Conservation (phyloP, 1,140 invertebrate genomes). For the Helicorthomorpha holstii region DNA sequence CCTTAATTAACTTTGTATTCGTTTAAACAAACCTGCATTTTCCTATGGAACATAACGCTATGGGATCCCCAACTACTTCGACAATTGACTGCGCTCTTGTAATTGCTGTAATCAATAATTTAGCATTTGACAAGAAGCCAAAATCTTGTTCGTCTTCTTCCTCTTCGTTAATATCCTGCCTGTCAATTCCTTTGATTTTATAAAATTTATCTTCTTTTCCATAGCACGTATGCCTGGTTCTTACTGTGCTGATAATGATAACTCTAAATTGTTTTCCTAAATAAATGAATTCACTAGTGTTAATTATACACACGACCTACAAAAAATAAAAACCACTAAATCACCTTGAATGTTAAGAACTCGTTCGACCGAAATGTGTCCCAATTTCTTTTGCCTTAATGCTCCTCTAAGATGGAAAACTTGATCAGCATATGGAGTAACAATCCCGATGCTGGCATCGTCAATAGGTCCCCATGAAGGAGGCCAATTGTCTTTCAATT, state of each 20-base stretch:
- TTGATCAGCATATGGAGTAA: conserved; percentile 73
- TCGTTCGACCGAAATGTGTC: conserved; percentile 62
- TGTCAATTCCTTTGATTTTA: conserved; percentile 17
- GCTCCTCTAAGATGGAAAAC: conserved; percentile 60
- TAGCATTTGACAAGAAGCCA: conserved; percentile 69
- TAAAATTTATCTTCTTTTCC: conserved; percentile 14
- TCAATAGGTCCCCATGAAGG: conserved; percentile 49
- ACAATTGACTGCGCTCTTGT: conserved; percentile 73
- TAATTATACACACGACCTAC: not conserved
- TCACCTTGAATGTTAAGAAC: conserved; percentile 70
- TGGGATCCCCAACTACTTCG: conserved; percentile 69
- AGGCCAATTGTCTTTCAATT: conserved; percentile 53
- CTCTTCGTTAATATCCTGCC: conserved; percentile 11
- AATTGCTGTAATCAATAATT: conserved; percentile 69
- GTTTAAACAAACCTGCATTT: conserved; percentile 41
- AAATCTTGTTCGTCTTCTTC: conserved; percentile 47
- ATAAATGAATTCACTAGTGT: not conserved
- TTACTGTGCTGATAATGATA: conserved; percentile 65
- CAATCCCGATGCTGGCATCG: conserved; percentile 62
- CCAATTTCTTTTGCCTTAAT: conserved; percentile 50
- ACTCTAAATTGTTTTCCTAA: conserved; percentile 66
- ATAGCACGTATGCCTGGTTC: conserved; percentile 53
- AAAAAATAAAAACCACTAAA: not conserved
- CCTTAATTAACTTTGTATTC: not conserved
- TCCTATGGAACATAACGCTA: conserved; percentile 64